Base-by-base conservation (phyloP, 2,113 vertebrate genomes). In the Psilopsiagon aymara region DNA sequence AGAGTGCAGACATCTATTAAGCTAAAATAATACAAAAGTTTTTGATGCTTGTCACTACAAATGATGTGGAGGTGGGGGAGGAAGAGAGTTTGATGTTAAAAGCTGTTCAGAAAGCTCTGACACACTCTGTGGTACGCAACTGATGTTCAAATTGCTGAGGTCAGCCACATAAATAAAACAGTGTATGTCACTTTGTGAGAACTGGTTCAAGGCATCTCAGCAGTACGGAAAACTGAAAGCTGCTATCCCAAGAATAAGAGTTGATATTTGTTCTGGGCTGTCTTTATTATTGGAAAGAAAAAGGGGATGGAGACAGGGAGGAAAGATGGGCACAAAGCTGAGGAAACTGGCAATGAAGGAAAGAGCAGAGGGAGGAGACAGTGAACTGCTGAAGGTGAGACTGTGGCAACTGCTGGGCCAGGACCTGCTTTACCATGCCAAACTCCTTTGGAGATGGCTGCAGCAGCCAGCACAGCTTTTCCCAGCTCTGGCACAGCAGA, bases 141-240 rank as follows among this genome's bases (percentile, higher is more conserved):
- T 29, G 28, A 53, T 35, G n/a, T 66, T 74, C 86, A 77, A 44
- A 86, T 3, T 28, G 57, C 77, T 52, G 80, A 86, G 68, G 55
- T 74, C 21, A 66, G 80, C 13, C 60, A 67, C 37, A 66, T 66
- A 75, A 93, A 92, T 51, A 9, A 92, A 93, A 83, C 41, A n/a
- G 19, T 17, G 0, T 12, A 37, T 7, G 28, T 33, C 64, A 78
- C 28, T 53, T 62, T 17, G 7, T 15, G 25, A 88, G 59, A 70
- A 10, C 14, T 16, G 7, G n/a, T 49, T 75, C 59, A 53, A 87
- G 27, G 53, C 6, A 1, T 27, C 31, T 70, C 43, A 49, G 59
- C 20, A 64, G 52, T 12, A 74, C 53, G 67, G 44, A 82, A 95
- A 63, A 76, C 2, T 70, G 79, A 69, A 86, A 77, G 63, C 7